Evolutionary conservation across 1,140 invertebrate species (phyloP), one percentile per base, ranked within the genome.

Genomic region (Psix sp.): DNA sequence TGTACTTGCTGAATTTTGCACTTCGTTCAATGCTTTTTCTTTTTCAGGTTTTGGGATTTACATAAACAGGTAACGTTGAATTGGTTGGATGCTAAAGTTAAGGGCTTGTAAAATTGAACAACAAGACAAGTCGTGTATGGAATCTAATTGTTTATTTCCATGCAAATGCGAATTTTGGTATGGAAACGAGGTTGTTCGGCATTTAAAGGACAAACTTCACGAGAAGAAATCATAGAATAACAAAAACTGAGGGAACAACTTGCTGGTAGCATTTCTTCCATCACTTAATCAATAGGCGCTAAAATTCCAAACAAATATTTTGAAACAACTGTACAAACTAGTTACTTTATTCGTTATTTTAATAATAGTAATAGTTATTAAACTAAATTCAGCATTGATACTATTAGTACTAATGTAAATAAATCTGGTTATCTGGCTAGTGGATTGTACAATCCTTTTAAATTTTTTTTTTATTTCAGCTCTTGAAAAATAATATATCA

Each of bases 31-130:
- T 11, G 2, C 13, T 35, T 3, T 33, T 67, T 74, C 79, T 81
- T 77, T 78, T 78, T 76, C 79, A 70, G 36, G 57, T 33, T 57
- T 72, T 46, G 33, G 38, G 4, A 13, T 35, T 35, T 13, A 11
- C 13, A 35, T 35, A 35, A 11, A 35, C 10, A 5, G 13, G 10
- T 35, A 13, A 14, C 33, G 13, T 35, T 29, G n/a, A 24, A 24
- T 3, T 24, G 21, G 21, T 24, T 3, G 7, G 21, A 51, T 15
- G 24, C 4, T 39, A 38, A 5, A 29, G 36, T 16, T 38, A 14
- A 26, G 11, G 9, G 20, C 21, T 48, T 11, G 18, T 31, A 40
- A 49, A 42, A 62, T 62, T 43, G 29, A 26, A 62, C 42, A 11
- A 49, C 17, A 24, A 39, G 29, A 29, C 18, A 9, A 11, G 38